These are phyloP conservation scores for Eolophus roseicapilla DNA, from an alignment of 2,113 vertebrate genomes.

Conservation along the genomic window DNA sequence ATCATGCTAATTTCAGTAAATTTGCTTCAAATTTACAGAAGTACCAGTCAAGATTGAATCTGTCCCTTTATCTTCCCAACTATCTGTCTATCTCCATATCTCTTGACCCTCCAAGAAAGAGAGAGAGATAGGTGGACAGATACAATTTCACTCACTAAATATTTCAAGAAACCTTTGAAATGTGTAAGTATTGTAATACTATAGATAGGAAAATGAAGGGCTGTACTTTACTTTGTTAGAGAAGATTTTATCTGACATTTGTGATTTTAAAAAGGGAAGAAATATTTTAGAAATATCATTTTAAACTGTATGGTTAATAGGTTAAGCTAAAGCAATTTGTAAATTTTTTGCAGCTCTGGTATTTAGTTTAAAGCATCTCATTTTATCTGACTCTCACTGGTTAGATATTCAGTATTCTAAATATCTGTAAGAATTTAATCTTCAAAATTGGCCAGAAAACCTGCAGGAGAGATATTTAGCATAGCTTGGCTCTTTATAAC, in stretches of 20 bases:
- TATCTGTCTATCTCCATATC: background rate
- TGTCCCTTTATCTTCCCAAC: background rate
- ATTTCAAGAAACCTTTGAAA: background rate
- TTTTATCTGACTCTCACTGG: background rate
- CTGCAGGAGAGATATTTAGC: background rate
- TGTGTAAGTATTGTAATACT: background rate
- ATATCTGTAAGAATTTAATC: background rate
- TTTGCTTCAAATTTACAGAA: background rate
- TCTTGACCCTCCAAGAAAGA: background rate
- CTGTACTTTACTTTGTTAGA: background rate
- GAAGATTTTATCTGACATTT: background rate
- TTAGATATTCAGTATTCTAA: background rate
- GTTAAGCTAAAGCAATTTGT: background rate
- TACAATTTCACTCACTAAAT: background rate
- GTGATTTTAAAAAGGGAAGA: background rate
- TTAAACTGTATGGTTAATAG: background rate
- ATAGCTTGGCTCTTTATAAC: background rate
- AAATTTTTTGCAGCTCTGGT: background rate
- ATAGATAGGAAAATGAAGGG: background rate
- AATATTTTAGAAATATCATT: background rate
- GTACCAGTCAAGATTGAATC: background rate
- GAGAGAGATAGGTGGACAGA: background rate
- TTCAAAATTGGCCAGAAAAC: background rate
- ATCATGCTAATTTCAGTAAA: background rate
- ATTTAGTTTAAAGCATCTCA: background rate